Evolutionary conservation across 2,888 invertebrate species (phyloP).

Genomic region (Napeogenes sylphis): DNA sequence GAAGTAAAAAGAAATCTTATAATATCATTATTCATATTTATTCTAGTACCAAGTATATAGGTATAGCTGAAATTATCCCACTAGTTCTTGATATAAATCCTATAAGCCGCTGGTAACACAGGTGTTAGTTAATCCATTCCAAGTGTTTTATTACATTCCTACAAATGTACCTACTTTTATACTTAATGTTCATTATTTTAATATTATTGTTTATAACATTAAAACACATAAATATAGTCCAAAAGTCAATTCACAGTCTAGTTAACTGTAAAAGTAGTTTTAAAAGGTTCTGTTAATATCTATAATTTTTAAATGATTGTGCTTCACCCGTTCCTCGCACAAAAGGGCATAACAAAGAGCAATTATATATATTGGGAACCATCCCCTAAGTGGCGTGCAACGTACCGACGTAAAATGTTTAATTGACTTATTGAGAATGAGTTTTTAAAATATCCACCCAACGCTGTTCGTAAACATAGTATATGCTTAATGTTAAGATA

Average conservation of each 20-base stretch:
- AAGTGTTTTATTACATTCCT: constrained; percentile 7
- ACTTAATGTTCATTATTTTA: too few species aligned
- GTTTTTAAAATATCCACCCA: constrained; percentile 70
- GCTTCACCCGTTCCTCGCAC: constrained; percentile 10
- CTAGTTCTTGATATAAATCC: too few species aligned
- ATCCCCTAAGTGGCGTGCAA: constrained; percentile 70
- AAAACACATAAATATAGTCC: too few species aligned
- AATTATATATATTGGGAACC: constrained; percentile 66
- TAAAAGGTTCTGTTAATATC: constrained; percentile 10
- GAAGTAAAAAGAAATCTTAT: too few species aligned
- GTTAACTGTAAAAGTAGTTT: neutral
- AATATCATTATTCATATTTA: too few species aligned
- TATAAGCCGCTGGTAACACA: neutral
- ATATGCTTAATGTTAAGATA: constrained; percentile 36
- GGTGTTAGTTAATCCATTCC: constrained; percentile 23
- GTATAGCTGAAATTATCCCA: too few species aligned
- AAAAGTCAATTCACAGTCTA: neutral
- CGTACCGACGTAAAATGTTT: constrained; percentile 61
- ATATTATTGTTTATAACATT: too few species aligned
- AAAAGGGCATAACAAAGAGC: constrained; percentile 68
- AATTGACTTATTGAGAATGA: constrained; percentile 77
- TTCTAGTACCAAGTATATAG: too few species aligned
- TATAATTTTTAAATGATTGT: constrained; percentile 25
- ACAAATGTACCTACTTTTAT: too few species aligned
- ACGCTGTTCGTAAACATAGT: constrained; percentile 39